Conservation (phyloP, 2,113 vertebrate genomes). For the Lathamus discolor region DNA sequence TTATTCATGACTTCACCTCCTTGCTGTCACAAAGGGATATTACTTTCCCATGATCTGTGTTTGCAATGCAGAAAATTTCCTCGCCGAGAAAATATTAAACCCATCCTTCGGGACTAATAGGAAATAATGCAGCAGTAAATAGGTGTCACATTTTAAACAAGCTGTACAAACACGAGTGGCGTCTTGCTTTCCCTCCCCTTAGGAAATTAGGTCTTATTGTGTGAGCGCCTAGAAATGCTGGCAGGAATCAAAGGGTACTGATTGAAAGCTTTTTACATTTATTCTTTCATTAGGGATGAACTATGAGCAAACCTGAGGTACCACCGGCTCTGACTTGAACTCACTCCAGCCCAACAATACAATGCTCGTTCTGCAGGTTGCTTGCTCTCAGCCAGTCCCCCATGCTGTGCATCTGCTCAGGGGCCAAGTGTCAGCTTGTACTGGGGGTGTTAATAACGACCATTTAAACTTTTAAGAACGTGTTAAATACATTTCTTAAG, state of each 20-base stretch:
- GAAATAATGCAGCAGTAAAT: conserved; percentile 1
- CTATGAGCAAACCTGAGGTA: neutral
- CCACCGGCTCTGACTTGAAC: neutral
- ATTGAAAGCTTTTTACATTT: neutral
- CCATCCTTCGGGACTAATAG: neutral
- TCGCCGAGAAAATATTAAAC: neutral
- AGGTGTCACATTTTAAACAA: conserved; percentile 30
- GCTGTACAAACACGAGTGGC: neutral
- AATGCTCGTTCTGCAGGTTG: conserved; percentile 18
- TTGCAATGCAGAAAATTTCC: conserved; percentile 4
- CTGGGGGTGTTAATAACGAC: conserved; percentile 60
- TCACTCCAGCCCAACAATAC: neutral
- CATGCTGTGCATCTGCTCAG: conserved; percentile 44
- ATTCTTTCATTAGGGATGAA: neutral
- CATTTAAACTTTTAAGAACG: conserved; percentile 53
- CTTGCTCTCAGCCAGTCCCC: conserved; percentile 24
- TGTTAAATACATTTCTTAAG: conserved; percentile 56
- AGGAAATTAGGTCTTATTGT: neutral
- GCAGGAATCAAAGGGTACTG: neutral
- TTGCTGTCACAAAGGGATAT: conserved; percentile 43
- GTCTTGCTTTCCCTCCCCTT: neutral
- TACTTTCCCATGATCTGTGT: conserved; percentile 29
- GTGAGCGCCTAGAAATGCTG: neutral
- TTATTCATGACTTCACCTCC: conserved; percentile 43
- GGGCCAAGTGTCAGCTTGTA: conserved; percentile 49